These are phyloP conservation scores for Lepidurus couesii DNA, from an alignment of 1,140 invertebrate genomes.

Conservation along the genomic window DNA sequence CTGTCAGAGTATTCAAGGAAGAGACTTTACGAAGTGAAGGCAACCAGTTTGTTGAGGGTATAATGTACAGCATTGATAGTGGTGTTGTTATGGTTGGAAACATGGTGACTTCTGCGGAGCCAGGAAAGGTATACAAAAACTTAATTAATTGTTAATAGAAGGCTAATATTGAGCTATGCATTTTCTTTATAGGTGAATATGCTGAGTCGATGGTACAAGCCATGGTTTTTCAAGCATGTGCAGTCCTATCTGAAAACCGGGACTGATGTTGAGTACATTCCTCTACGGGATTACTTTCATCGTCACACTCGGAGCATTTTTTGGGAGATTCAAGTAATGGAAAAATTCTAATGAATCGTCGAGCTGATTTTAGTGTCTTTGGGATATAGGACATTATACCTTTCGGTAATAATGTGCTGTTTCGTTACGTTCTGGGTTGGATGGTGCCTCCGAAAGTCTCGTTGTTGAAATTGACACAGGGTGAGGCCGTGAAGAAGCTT, in stretches of 20 bases:
- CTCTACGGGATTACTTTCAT: conserved; percentile 73
- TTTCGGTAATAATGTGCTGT: conserved; percentile 72
- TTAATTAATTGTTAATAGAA: not conserved
- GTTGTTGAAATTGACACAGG: conserved; percentile 73
- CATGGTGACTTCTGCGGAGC: conserved; percentile 53
- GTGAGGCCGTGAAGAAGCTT: conserved; percentile 61
- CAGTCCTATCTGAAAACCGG: conserved; percentile 49
- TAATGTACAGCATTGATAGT: conserved; percentile 57
- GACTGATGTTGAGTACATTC: conserved; percentile 61
- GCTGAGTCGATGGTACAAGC: conserved; percentile 71
- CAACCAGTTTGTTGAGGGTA: conserved; percentile 70
- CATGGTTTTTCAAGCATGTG: conserved; percentile 79
- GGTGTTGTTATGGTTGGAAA: conserved; percentile 71
- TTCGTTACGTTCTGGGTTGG: conserved; percentile 70
- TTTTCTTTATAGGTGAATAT: conserved; percentile 53
- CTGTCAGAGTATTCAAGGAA: conserved; percentile 49
- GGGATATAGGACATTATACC: conserved; percentile 67
- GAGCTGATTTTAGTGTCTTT: not conserved
- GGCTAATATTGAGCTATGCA: conserved; percentile 19
- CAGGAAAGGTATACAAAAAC: conserved; percentile 51
- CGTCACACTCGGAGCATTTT: conserved; percentile 72
- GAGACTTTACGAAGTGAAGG: conserved; percentile 49
- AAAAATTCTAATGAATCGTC: conserved; percentile 22
- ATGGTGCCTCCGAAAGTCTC: conserved; percentile 76
- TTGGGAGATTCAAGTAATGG: conserved; percentile 68